These are phyloP conservation scores for Cettia cetti DNA, from an alignment of 2,113 vertebrate genomes.

Conservation along the genomic window DNA sequence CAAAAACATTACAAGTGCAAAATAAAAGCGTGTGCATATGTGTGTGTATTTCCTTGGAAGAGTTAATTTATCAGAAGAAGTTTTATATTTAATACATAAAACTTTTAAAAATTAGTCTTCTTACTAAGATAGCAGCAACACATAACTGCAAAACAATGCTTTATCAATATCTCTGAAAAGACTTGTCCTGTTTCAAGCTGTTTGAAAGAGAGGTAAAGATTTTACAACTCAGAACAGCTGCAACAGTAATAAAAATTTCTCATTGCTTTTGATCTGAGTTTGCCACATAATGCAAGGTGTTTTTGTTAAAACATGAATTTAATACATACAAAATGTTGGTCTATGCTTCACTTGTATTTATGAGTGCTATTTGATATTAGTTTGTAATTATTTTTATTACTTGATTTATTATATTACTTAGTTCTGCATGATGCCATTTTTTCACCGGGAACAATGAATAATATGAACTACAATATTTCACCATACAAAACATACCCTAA, in stretches of 20 bases:
- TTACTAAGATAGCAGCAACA: background rate
- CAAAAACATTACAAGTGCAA: background rate
- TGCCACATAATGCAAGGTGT: background rate
- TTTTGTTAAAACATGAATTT: background rate
- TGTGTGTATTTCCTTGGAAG: background rate
- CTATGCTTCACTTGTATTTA: background rate
- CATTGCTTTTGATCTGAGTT: background rate
- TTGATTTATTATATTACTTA: background rate
- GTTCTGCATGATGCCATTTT: background rate
- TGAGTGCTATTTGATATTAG: background rate
- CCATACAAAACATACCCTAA: background rate
- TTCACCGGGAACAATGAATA: background rate
- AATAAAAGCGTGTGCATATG: background rate
- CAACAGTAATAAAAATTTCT: background rate
- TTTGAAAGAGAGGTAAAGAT: background rate
- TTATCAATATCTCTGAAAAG: background rate
- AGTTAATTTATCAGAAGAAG: background rate
- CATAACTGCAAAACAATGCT: background rate
- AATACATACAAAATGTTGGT: background rate
- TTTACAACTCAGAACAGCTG: background rate
- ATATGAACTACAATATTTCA: background rate
- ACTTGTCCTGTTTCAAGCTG: background rate
- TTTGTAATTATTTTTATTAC: background rate
- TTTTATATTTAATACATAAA: background rate
- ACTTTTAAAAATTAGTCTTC: background rate